Evolutionary conservation across 2,113 vertebrate genomes (phyloP).

Genomic region (Stercorarius parasiticus): DNA sequence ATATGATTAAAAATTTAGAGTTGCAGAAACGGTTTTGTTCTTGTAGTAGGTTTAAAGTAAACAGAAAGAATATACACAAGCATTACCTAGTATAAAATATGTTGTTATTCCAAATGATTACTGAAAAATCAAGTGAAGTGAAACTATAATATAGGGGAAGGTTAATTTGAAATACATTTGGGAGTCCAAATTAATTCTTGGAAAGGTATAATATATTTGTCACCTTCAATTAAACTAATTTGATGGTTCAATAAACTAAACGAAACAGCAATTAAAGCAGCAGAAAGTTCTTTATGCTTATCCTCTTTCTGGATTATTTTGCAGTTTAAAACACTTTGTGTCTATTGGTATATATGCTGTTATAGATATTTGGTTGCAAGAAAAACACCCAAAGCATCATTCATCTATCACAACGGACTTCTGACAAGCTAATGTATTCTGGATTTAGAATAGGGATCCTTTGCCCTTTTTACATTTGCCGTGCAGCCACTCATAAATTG

Average conservation of each 20-base stretch:
- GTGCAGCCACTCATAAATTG: background rate
- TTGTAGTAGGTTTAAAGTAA: background rate
- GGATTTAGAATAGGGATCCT: background rate
- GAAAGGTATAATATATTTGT: background rate
- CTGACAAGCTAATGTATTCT: background rate
- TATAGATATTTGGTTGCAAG: background rate
- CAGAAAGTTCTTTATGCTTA: background rate
- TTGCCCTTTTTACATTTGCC: background rate
- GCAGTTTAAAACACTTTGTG: background rate
- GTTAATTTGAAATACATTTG: background rate
- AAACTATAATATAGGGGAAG: background rate
- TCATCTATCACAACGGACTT: background rate
- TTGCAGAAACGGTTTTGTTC: background rate
- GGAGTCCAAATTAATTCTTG: background rate
- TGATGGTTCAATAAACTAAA: background rate
- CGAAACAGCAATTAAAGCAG: background rate
- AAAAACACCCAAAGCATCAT: background rate
- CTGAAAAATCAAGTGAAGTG: background rate
- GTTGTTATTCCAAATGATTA: background rate
- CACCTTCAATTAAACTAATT: conserved; percentile 24
- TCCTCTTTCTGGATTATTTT: background rate
- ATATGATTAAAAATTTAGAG: background rate
- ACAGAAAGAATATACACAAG: background rate
- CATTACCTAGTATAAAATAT: background rate
- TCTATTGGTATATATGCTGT: background rate